Base-by-base conservation (phyloP, 2,888 invertebrate genomes). In the Hydriomena furcata region DNA sequence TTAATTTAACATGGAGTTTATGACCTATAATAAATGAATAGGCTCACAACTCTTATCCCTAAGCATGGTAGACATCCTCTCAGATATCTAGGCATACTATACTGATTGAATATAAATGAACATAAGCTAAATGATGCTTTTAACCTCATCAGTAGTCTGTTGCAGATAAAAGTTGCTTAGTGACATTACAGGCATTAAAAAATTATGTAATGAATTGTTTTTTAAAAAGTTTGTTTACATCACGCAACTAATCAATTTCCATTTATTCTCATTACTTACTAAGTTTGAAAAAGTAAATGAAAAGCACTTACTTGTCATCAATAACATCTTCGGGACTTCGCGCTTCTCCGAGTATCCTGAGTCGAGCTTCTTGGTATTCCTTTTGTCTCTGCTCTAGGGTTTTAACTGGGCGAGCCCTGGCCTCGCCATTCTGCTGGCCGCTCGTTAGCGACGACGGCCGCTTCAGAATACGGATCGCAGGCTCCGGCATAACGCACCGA, bases 351-450 rank as follows among this genome's bases (percentile, higher is more conserved):
- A 98, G 87, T 83, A 98, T 98, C 74, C 98, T 92, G 60, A 96
- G 92, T 62, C 98, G 93, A 11, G 98, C 98, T 79, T 97, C 95
- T 7, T 97, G 97, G 76, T 98, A 98, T 73, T 97, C 98, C 73
- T 97, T 96, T 82, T 98, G 97, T 66, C 98, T 92, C 92, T 98
- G 96, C 84, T 96, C 94, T 34, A 96, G 84, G 32, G 96, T 95
- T 83, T 96, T 96, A 49, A 96, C 95, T 28, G 96, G 96, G 63
- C 95, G 94, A 47, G 88, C 82, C 44, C 84, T 76, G 50, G 67
- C 86, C 55, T 90, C 89, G 2, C 89, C 89, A 42, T 94, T 95
- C 36, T 91, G 82, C 66, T 94, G 95, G 27, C 93, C 93, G 66
- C 93, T 93, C 17, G 91, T 91, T 60, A 93, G 82, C 25, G 91